These are phyloP conservation scores for Syritta pipiens DNA, from an alignment of 2,888 invertebrate genomes.

Conservation along the genomic window DNA sequence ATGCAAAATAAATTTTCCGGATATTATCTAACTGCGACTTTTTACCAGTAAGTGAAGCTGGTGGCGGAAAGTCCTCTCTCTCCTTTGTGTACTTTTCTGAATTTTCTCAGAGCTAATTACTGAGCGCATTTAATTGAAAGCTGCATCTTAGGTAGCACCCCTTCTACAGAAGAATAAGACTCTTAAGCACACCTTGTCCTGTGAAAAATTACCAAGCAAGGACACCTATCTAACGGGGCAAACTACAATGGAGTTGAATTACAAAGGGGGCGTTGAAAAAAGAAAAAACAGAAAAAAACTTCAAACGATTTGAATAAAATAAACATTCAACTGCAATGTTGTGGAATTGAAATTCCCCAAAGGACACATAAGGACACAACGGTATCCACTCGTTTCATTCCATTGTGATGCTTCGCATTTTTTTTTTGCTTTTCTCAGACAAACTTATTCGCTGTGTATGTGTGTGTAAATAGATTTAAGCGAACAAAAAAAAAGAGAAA, in stretches of 20 bases:
- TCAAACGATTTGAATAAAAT: constrained; percentile 65
- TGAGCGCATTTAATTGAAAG: constrained; percentile 27
- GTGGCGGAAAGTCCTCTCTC: too few species aligned
- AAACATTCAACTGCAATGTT: constrained; percentile 66
- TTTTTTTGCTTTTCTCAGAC: background rate
- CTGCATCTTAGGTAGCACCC: constrained; percentile 33
- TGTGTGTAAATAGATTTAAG: constrained; percentile 56
- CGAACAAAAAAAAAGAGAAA: constrained; percentile 7
- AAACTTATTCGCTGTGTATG: constrained; percentile 1
- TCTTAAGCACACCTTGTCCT: constrained; percentile 8
- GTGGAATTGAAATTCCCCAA: constrained; percentile 66
- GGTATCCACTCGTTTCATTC: constrained; percentile 17
- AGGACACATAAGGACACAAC: constrained; percentile 57
- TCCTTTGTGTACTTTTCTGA: background rate
- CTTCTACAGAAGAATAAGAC: background rate
- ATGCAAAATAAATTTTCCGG: too few species aligned
- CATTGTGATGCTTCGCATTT: constrained; percentile 15
- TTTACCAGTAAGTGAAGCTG: too few species aligned
- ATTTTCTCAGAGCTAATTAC: constrained; percentile 29
- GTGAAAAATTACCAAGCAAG: constrained; percentile 6
- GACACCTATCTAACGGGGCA: constrained; percentile 4
- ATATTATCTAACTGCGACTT: too few species aligned
- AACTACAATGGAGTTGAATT: constrained; percentile 49
- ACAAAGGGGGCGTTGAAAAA: background rate
- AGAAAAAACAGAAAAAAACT: constrained; percentile 2